Percentiles rank a stretch among this genome's conserved stretches.
These are phyloP conservation scores for Leptodactylus fuscus DNA, from an alignment of 2,113 vertebrate species.

Conservation along the genomic window DNA sequence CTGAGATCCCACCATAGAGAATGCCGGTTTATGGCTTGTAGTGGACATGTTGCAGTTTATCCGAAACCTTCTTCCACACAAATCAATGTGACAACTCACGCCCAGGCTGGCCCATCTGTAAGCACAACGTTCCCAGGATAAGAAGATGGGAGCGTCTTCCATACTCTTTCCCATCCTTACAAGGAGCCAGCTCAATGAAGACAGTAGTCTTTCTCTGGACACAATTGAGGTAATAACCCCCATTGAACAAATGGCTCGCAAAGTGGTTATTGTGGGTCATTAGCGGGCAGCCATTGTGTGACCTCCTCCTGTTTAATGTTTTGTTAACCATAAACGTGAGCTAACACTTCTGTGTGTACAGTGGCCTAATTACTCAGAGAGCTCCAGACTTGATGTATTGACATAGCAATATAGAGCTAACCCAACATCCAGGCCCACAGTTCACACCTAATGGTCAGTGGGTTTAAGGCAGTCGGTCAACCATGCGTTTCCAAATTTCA, in stretches of 20 bases:
- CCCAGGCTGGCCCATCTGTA: conserved; percentile 22
- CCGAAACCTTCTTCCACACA: not conserved
- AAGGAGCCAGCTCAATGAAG: conserved; percentile 24
- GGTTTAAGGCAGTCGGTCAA: conserved; percentile 9
- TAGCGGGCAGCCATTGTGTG: conserved; percentile 47
- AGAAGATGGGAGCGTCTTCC: conserved; percentile 42
- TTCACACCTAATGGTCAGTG: conserved; percentile 8
- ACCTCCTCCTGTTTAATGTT: conserved; percentile 51
- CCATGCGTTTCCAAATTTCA: not conserved
- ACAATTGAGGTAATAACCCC: conserved; percentile 57
- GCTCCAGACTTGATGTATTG: conserved; percentile 52
- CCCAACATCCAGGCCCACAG: not conserved
- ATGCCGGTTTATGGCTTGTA: conserved; percentile 26
- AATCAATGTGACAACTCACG: conserved; percentile 46
- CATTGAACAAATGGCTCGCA: conserved; percentile 53
- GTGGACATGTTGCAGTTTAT: not conserved
- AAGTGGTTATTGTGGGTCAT: conserved; percentile 59
- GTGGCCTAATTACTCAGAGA: conserved; percentile 48
- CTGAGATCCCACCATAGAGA: conserved; percentile 14
- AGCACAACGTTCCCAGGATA: conserved; percentile 35
- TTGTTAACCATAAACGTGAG: conserved; percentile 56
- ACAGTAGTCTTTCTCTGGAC: conserved; percentile 27
- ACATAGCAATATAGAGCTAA: conserved; percentile 31
- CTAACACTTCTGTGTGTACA: conserved; percentile 35
- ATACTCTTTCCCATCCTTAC: conserved; percentile 47